Percentiles rank a stretch among this genome's conserved stretches.
Conservation (phyloP, 2,113 vertebrate species). For the Oncorhynchus mykiss region DNA sequence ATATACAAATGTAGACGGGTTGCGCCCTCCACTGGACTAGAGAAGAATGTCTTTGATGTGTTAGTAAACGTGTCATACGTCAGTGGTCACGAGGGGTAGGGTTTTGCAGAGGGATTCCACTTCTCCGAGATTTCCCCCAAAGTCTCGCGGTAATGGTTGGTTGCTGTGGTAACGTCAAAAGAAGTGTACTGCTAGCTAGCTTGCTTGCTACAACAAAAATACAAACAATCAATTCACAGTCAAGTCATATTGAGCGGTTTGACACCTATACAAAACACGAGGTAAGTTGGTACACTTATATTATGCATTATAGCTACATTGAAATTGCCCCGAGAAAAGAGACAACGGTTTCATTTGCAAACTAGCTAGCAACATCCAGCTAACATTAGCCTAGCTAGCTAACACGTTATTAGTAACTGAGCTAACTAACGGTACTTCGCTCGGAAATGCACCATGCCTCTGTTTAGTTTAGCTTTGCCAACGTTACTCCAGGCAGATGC, state of each 20-base stretch:
- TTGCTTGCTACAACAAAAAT: neutral
- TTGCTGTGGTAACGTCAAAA: conserved; percentile 3
- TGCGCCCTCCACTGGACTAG: conserved; percentile 3
- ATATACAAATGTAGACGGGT: neutral
- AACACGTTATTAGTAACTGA: neutral
- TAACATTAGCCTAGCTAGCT: neutral
- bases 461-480: too few relatives aligned
- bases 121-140: too few relatives aligned
- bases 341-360: neutral
- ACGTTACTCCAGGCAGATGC: neutral
- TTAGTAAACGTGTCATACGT: neutral
- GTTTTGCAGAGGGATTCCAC: too few relatives aligned
- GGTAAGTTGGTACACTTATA: neutral
- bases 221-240: too few relatives aligned
- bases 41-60: neutral
- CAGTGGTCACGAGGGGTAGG: too few relatives aligned
- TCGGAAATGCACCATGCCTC: too few relatives aligned
- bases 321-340: neutral
- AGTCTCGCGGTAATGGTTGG: neutral
- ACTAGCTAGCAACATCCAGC: neutral
- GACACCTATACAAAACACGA: neutral
- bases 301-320: neutral
- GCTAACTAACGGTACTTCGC: neutral
- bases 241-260: neutral
- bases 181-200: neutral